Conservation (phyloP, 35 echinoderm and acorn worm species). For the Ophioderma brevispina region DNA sequence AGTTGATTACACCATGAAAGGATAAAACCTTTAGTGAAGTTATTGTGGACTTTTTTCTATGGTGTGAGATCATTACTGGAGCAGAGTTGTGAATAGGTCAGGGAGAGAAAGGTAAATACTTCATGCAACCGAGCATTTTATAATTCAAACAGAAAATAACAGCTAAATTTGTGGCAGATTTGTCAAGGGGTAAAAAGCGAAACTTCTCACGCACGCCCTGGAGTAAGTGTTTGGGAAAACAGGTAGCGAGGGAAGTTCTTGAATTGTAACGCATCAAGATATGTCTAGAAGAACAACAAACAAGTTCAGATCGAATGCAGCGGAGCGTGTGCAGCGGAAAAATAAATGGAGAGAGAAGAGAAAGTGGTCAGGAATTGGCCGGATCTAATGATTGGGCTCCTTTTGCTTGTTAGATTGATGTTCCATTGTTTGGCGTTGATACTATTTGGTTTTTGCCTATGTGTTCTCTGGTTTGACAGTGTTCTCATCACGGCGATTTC, state of each 20-base stretch:
- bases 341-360: not conserved
- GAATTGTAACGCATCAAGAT: not conserved
- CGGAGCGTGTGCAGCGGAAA: not conserved
- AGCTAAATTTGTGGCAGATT: not conserved
- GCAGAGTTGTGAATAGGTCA: too few relatives aligned
- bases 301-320: not conserved
- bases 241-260: not conserved
- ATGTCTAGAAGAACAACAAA: not conserved
- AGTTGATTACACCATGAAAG: too few relatives aligned
- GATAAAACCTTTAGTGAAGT: too few relatives aligned
- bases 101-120: too few relatives aligned
- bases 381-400: not conserved
- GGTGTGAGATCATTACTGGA: too few relatives aligned
- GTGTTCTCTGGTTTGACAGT: not conserved
- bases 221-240: slow-evolving; percentile 13
- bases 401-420: not conserved
- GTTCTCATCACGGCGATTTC: not conserved
- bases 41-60: too few relatives aligned
- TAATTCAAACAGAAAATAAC: not conserved
- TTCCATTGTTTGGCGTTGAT: not conserved
- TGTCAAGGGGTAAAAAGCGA: not conserved
- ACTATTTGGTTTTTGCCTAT: not conserved
- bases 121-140: not conserved
- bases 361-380: too few relatives aligned
- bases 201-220: not conserved